Evolutionary conservation across 2,888 invertebrate species (phyloP).

Genomic region (Lypha dubia): DNA sequence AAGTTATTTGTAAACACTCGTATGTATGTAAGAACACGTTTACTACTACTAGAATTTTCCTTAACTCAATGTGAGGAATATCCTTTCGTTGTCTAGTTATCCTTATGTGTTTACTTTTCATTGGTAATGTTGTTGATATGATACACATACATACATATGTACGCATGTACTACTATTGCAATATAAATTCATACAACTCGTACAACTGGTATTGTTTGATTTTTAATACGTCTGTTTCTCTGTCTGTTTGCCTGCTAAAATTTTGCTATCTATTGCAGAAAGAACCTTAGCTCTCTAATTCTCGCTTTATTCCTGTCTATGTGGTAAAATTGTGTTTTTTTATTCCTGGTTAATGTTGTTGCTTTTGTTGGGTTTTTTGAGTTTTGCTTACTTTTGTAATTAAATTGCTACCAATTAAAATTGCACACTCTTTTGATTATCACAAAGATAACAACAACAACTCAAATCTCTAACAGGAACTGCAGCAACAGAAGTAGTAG

Average conservation of each 20-base stretch:
- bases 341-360: slow-evolving; percentile 21
- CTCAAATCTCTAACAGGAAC: slow-evolving; percentile 23
- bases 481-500: not conserved
- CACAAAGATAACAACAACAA: slow-evolving; percentile 74
- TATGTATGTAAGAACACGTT: no score
- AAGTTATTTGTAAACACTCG: slow-evolving; percentile 1
- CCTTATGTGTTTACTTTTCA: slow-evolving; percentile 67
- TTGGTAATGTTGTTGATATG: slow-evolving; percentile 64
- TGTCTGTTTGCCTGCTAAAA: slow-evolving; percentile 61
- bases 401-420: slow-evolving; percentile 83
- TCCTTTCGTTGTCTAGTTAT: slow-evolving; percentile 34
- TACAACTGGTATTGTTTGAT: slow-evolving; percentile 39
- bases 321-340: not conserved
- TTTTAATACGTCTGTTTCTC: slow-evolving; percentile 40
- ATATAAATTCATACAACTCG: not conserved
- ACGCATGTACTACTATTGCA: not conserved
- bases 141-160: no score
- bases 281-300: slow-evolving; percentile 64
- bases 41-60: slow-evolving; percentile 6
- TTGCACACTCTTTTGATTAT: slow-evolving; percentile 83
- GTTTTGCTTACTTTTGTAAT: slow-evolving; percentile 77
- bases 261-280: slow-evolving; percentile 67
- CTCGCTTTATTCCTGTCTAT: slow-evolving; percentile 62
- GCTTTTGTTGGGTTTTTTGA: slow-evolving; percentile 44
- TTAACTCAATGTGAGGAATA: not conserved